Conservation (phyloP, 2,113 vertebrate genomes). For the Gymnogyps californianus region DNA sequence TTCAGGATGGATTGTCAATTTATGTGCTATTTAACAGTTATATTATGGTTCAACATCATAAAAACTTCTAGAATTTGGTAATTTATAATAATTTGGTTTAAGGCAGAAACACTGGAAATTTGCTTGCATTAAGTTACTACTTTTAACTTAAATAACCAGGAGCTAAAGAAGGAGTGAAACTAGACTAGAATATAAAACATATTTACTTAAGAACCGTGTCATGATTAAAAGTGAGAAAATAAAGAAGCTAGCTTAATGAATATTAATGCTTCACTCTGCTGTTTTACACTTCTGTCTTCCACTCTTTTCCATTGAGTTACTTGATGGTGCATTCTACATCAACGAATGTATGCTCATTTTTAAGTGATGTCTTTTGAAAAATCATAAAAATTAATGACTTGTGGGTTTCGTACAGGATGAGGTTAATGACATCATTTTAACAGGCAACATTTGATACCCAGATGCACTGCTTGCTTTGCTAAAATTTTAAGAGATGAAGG, state of each 20-base stretch:
- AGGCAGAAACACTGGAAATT: conserved; percentile 4
- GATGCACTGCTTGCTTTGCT: not conserved
- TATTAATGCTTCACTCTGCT: not conserved
- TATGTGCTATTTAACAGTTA: not conserved
- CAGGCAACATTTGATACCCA: not conserved
- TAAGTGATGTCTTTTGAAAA: not conserved
- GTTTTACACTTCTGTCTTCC: not conserved
- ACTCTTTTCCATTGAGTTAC: not conserved
- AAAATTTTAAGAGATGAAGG: not conserved
- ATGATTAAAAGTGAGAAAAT: conserved; percentile 27
- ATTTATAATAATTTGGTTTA: conserved; percentile 13
- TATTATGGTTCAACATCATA: not conserved
- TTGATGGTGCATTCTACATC: not conserved
- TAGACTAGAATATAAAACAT: conserved; percentile 13
- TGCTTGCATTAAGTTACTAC: conserved; percentile 17
- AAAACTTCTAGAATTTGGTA: not conserved
- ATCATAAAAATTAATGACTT: not conserved
- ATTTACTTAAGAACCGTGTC: not conserved
- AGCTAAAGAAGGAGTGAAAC: not conserved
- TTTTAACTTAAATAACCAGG: conserved; percentile 39
- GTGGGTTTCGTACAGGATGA: not conserved
- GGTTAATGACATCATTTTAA: not conserved
- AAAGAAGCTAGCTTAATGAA: not conserved
- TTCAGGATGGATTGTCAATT: conserved; percentile 16
- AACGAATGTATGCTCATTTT: not conserved